Base-by-base conservation (phyloP, 2,113 vertebrate species). In the Haplochromis burtoni region DNA sequence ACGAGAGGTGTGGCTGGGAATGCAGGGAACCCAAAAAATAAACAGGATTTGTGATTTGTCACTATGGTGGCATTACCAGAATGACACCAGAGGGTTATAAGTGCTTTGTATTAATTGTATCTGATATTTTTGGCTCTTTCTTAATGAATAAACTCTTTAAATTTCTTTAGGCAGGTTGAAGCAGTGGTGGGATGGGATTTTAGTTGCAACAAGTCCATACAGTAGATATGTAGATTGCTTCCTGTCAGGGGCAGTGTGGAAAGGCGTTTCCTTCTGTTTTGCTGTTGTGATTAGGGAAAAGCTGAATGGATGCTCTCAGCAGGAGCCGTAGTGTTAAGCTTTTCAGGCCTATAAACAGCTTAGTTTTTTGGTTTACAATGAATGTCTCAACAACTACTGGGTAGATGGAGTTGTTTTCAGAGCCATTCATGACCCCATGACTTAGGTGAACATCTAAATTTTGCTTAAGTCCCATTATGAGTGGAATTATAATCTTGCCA, bases 201-300 rank as follows among this genome's bases (percentile, higher is more conserved):
- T 3, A 13, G 66, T 81, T 11, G 51, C 24, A 91, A 88, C 63
- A 89, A 81, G 88, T 85, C 92, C 78, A 89, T 90, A 66, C 3
- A 5, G 19, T 66, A 93, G 89, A 92, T 87, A 91, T 90, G 91
- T 45, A 91, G 88, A 94, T 93, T 86, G 89, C 83, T 93, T 94
- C 93, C 93, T 90, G 92, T 86, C 90, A 10, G 82, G 40, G 73
- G 92, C 86, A 5, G 90, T 5, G 81, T 90, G 84, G 85, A 91
- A 85, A 92, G 89, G 76, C 21, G 11, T 80, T 93, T 93, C 93
- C 91, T 93, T 93, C 89, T 66, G 89, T 63, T 92, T 81, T 82
- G 90, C 82, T 42, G 85, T 59, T 80, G 63, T 83, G 87, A 90
- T 84, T 68, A 89, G 73, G 84, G 84, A 86, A 88, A 81, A 81